These are phyloP conservation scores for Oreohelix idahoensis DNA, from an alignment of 1,140 invertebrate genomes.

Conservation along the genomic window DNA sequence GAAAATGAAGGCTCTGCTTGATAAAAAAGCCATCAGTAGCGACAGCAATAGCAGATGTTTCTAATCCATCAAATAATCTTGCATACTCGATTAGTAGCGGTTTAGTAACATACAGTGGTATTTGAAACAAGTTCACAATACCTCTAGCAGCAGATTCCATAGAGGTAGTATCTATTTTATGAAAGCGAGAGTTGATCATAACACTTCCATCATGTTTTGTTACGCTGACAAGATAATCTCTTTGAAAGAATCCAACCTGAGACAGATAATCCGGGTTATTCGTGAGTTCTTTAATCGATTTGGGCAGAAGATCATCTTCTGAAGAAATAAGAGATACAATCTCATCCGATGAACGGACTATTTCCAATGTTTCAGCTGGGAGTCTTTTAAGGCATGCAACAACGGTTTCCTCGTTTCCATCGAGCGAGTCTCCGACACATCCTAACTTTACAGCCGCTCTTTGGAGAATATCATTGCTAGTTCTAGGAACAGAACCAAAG, in stretches of 20 bases:
- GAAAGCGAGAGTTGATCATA: neutral
- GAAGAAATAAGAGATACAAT: neutral
- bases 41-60: neutral
- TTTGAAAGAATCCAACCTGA: neutral
- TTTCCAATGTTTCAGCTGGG: neutral
- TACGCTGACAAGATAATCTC: neutral
- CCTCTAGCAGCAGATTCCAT: neutral
- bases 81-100: neutral
- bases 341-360: neutral
- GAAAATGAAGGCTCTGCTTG: neutral
- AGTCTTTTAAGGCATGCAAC: neutral
- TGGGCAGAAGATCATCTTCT: neutral
- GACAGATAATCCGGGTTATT: neutral
- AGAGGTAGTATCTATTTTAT: neutral
- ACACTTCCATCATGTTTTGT: neutral
- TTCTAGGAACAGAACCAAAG: neutral
- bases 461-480: neutral
- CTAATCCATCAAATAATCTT: neutral
- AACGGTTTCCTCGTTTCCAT: neutral
- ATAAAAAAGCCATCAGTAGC: neutral
- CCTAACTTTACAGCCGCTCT: neutral
- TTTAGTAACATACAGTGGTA: neutral
- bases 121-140: neutral
- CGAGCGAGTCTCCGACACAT: no score
- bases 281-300: neutral